Evolutionary conservation across 2,113 vertebrate species (phyloP), one percentile per base, ranked within the genome.

Genomic region (Rhodinocichla rosea): DNA sequence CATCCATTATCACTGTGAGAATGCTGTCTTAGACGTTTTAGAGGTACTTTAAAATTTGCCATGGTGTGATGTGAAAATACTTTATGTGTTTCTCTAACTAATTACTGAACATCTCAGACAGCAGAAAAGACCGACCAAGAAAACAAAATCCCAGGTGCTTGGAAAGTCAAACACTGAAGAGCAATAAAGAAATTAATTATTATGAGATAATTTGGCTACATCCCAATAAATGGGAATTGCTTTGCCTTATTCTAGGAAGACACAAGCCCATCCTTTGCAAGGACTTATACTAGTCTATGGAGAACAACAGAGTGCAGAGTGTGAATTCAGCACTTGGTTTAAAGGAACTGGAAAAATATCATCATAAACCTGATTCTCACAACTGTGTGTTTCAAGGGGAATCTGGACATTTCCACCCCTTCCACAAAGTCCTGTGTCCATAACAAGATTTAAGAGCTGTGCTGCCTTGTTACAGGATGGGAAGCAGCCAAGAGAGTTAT

Each of bases 171-270:
- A 91, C 44, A 53, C 11, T 39, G 49, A 56, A 78, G 26, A 87
- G 14, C 44, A 57, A 65, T 33, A 79, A 82, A 78, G 24, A 77
- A 65, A 93, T 37, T 9, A 64, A 92, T 71, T 70, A 77, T 60
- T 89, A 49, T 53, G n/a, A 85, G 28, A 42, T 53, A 87, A 76
- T 79, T 89, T 47, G 74, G 28, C n/a, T 52, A n/a, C n/a, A 62
- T 53, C 16, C 26, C 0, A 0, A 64, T 33, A 56, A 82, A 89
- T 0, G 1, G 37, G 32, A 79, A 69, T 52, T 68, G 23, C 2
- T 49, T 56, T 87, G 32, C 62, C 39, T 81, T 69, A 28, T 53
- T 71, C 53, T 40, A 76, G 37, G 37, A 73, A 80, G 22, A 37
- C 5, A 21, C 7, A 76, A 85, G 9, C 22, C 22, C 65, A 60